phyloP scores from a whole-genome alignment of 37 sponge, comb jelly and placozoan species.

The Oscarella lobularis region DNA sequence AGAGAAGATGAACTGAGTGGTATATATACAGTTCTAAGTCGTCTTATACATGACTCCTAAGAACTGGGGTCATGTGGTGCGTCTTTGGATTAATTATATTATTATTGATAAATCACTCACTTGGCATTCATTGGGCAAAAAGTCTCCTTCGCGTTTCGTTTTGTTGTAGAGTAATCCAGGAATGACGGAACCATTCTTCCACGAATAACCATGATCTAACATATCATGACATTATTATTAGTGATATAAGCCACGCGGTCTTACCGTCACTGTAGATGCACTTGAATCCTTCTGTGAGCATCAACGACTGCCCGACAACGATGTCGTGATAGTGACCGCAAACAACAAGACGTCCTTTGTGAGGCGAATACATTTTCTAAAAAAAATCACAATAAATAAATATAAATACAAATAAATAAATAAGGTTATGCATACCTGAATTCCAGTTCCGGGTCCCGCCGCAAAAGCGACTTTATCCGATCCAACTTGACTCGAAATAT shows the following conservation, averaged over 20 bases:
- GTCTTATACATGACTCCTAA: too few relatives aligned
- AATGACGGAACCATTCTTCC: not conserved
- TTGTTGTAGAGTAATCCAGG: not conserved
- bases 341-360: not conserved
- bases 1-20: too few relatives aligned
- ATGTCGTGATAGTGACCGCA: not conserved
- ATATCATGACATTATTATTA: too few relatives aligned
- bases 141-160: not conserved
- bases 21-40: too few relatives aligned
- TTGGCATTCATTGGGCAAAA: not conserved
- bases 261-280: slow-evolving; percentile 2
- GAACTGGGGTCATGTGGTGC: too few relatives aligned
- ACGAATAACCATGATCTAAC: not conserved
- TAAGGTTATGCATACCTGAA: slow-evolving; percentile 1
- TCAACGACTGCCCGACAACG: too few relatives aligned
- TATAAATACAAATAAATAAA: not conserved
- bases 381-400: not conserved
- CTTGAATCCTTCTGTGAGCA: not conserved
- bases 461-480: not conserved
- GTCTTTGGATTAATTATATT: too few relatives aligned
- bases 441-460: not conserved
- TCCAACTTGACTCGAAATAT: not conserved
- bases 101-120: too few relatives aligned
- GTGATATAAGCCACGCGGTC: not conserved
- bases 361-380: not conserved